Evolutionary conservation across 1,140 invertebrate species (phyloP).

Genomic region (Ylistrum balloti): DNA sequence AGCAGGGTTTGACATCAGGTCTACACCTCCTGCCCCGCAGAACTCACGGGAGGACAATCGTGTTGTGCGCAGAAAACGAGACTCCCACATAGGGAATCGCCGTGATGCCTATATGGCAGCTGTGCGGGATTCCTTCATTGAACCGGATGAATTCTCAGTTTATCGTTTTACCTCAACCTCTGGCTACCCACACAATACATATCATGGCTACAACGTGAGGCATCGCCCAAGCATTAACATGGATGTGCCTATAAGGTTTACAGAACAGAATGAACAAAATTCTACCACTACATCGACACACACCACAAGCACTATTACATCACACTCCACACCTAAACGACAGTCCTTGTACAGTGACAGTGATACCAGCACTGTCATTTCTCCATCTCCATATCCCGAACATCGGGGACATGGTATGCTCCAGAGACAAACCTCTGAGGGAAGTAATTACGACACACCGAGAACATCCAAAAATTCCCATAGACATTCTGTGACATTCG

Average conservation of each 20-base stretch:
- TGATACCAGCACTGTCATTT: conserved; percentile 71
- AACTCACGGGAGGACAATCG: conserved; percentile 78
- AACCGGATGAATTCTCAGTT: conserved; percentile 75
- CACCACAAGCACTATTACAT: conserved; percentile 66
- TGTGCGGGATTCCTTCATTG: conserved; percentile 80
- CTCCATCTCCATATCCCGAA: conserved; percentile 58
- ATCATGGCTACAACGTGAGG: conserved; percentile 90
- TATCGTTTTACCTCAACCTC: conserved; percentile 86
- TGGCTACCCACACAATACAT: conserved; percentile 93
- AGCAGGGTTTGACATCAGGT: conserved; percentile 94
- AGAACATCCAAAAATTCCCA: conserved; percentile 77
- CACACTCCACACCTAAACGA: conserved; percentile 67
- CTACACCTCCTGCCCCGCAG: conserved; percentile 90
- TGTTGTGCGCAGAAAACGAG: conserved; percentile 65
- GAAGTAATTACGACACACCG: conserved; percentile 77
- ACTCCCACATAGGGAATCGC: conserved; percentile 77
- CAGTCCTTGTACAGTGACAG: conserved; percentile 71
- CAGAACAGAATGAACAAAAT: conserved; percentile 55
- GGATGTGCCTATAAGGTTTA: conserved; percentile 68
- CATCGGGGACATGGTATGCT: conserved; percentile 63
- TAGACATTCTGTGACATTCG: conserved; percentile 81
- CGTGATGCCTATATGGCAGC: conserved; percentile 82
- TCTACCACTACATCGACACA: conserved; percentile 60
- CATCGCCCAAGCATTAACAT: conserved; percentile 86
- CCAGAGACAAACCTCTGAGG: conserved; percentile 78